Conservation (phyloP, 2,113 vertebrate species). For the Zosterops pallidus region DNA sequence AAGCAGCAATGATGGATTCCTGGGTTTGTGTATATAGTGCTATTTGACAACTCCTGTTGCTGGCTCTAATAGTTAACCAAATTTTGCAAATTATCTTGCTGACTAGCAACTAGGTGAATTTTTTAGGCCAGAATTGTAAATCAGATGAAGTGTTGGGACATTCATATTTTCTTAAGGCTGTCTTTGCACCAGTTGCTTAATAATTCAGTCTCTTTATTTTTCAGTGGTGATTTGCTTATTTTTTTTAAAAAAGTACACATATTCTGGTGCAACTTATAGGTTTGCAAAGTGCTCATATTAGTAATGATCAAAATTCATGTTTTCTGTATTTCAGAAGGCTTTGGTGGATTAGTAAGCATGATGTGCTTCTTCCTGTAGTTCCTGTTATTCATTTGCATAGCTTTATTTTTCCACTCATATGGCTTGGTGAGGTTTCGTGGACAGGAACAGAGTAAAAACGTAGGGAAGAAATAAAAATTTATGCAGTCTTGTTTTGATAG, state of each 20-base stretch:
- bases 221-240: neutral
- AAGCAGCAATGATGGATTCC: neutral
- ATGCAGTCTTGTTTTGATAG: neutral
- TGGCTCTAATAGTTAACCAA: neutral
- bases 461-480: neutral
- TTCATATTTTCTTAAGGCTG: neutral
- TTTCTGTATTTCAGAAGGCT: neutral
- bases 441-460: neutral
- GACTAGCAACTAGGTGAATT: neutral
- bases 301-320: neutral
- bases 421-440: neutral
- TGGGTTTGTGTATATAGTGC: neutral
- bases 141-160: neutral
- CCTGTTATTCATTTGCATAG: neutral
- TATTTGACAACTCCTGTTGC: neutral
- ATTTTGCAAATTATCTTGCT: neutral
- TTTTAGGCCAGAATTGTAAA: neutral
- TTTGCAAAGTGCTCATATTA: neutral
- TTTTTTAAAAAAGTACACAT: neutral
- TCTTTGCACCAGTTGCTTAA: neutral
- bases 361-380: neutral
- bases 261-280: neutral
- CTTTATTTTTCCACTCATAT: neutral
- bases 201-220: neutral
- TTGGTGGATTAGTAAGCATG: neutral